phyloP scores from a whole-genome alignment of 2,797 vertebrate genomes.

The Hippopotamyrus pictus region DNA sequence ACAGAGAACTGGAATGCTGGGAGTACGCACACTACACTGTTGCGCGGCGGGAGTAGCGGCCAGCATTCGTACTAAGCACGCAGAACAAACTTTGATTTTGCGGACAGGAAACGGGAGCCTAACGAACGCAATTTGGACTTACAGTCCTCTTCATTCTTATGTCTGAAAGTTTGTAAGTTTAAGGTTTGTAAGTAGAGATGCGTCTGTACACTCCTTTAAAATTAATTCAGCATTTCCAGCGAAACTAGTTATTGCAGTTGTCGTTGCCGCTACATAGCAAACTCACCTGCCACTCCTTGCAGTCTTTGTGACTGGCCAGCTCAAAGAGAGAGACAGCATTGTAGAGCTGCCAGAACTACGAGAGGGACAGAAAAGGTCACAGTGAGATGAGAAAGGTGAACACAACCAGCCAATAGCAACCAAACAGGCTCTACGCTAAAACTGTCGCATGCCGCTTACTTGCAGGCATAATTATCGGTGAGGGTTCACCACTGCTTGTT shows the following conservation, averaged over 20 bases:
- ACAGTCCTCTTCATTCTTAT: too few species aligned
- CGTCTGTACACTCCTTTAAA: not conserved
- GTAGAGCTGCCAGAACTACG: conserved; percentile 96
- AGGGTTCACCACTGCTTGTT: not conserved
- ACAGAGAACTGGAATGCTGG: too few species aligned
- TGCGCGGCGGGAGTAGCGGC: too few species aligned
- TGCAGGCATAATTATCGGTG: not conserved
- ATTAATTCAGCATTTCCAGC: not conserved
- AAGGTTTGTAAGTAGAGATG: too few species aligned
- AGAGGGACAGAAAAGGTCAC: not conserved
- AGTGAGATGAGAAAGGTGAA: not conserved
- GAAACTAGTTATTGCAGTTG: not conserved
- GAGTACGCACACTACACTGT: too few species aligned
- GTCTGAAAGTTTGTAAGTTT: too few species aligned
- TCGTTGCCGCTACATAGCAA: not conserved
- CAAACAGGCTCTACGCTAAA: not conserved
- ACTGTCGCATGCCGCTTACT: not conserved
- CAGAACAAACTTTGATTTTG: too few species aligned
- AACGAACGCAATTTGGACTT: too few species aligned
- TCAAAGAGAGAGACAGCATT: conserved; percentile 85
- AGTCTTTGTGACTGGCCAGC: conserved; percentile 78
- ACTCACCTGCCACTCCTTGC: conserved; percentile 95
- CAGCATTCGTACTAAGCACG: too few species aligned
- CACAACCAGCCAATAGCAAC: not conserved
- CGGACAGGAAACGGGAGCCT: too few species aligned